Evolutionary conservation across 2,113 vertebrate genomes (phyloP).

Genomic region (Forbesichthys agassizii): DNA sequence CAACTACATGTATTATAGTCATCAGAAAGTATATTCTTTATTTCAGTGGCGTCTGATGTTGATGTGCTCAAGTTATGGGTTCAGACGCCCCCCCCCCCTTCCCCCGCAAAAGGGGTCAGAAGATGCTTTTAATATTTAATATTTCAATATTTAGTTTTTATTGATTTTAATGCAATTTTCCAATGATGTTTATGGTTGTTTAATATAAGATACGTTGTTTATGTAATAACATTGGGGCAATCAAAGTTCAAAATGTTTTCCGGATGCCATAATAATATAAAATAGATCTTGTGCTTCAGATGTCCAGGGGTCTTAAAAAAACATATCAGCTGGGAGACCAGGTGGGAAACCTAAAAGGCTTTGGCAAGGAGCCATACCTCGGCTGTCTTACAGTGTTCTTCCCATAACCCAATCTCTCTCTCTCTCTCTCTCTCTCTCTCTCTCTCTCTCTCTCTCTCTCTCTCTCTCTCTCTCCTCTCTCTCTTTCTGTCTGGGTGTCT

Average conservation of each 20-base stretch:
- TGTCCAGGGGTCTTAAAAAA: constrained; percentile 34
- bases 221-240: too few relatives aligned
- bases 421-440: neutral
- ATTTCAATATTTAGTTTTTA: too few relatives aligned
- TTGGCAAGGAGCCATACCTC: constrained; percentile 17
- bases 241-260: too few relatives aligned
- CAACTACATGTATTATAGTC: neutral
- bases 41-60: too few relatives aligned
- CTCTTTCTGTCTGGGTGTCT: neutral
- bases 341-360: constrained; percentile 31
- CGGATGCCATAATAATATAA: neutral
- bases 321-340: constrained; percentile 28
- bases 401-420: constrained; percentile 1
- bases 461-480: neutral
- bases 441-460: constrained; percentile 5
- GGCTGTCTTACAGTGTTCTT: neutral
- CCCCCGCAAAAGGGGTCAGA: too few relatives aligned
- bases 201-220: too few relatives aligned
- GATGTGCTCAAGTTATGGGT: too few relatives aligned
- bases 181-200: too few relatives aligned
- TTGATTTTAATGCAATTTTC: too few relatives aligned
- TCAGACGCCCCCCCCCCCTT: too few relatives aligned
- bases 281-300: constrained; percentile 20
- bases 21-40: too few relatives aligned
- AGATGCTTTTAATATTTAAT: too few relatives aligned